These are phyloP conservation scores for Chrysina gloriosa DNA, from an alignment of 2,888 invertebrate genomes.

Conservation along the genomic window DNA sequence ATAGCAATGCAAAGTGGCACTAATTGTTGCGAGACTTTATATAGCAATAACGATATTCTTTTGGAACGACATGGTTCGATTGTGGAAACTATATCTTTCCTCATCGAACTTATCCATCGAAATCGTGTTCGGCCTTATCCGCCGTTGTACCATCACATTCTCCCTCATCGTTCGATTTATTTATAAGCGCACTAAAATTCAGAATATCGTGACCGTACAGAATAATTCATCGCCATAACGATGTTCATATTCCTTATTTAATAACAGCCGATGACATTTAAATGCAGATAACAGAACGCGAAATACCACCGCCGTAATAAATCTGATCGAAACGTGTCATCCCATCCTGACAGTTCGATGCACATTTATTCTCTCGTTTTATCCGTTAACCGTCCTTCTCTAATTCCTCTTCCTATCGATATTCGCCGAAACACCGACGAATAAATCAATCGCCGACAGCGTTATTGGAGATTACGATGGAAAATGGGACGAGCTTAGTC, in stretches of 20 bases:
- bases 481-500: too few relatives aligned
- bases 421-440: background rate
- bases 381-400: background rate
- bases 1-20: too few relatives aligned
- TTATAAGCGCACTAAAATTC: constrained; percentile 5
- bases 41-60: too few relatives aligned
- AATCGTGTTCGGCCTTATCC: too few relatives aligned
- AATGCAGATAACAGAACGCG: constrained; percentile 18
- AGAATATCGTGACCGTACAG: background rate
- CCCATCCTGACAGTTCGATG: background rate
- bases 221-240: constrained; percentile 4
- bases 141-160: too few relatives aligned
- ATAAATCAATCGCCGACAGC: background rate
- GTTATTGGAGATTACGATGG: background rate
- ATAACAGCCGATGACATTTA: constrained; percentile 24
- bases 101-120: too few relatives aligned
- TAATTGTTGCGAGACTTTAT: too few relatives aligned
- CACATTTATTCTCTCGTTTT: background rate
- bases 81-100: too few relatives aligned
- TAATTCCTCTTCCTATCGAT: background rate
- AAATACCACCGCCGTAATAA: constrained; percentile 27
- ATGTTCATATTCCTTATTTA: constrained; percentile 22
- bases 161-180: too few relatives aligned
- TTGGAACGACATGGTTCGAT: too few relatives aligned
- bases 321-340: background rate